Percentiles rank a stretch among this genome's conserved stretches.
Conservation (phyloP, 2,797 vertebrate genomes). For the Poecilia wingei region DNA sequence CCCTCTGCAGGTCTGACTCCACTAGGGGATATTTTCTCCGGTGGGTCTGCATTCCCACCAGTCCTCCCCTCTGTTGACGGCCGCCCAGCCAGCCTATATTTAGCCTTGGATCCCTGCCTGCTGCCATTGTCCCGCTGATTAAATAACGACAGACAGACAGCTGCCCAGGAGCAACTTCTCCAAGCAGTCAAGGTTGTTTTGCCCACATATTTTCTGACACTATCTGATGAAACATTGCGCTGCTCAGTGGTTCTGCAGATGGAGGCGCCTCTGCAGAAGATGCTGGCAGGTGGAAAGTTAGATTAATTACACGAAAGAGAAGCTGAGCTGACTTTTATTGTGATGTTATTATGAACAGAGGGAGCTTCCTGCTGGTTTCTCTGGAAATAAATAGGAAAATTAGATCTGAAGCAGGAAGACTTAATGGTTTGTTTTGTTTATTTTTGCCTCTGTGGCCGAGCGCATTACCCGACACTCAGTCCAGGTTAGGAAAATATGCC, state of each 20-base stretch:
- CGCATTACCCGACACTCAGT: not conserved
- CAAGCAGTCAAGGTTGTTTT: slow-evolving; percentile 47
- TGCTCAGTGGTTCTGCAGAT: slow-evolving; percentile 1
- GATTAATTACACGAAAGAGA: not conserved
- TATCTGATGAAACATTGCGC: slow-evolving; percentile 1
- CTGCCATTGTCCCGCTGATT: slow-evolving; percentile 60
- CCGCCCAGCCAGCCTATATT: slow-evolving; percentile 46
- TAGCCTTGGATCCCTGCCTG: slow-evolving; percentile 53
- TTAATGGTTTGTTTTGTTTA: not conserved
- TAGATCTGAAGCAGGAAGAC: slow-evolving; percentile 19
- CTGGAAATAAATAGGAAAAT: slow-evolving; percentile 13
- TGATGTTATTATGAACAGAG: not conserved
- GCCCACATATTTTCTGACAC: slow-evolving; percentile 21
- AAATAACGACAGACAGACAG: slow-evolving; percentile 48
- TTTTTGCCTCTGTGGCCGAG: not conserved
- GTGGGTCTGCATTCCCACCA: slow-evolving; percentile 15
- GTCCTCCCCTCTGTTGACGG: slow-evolving; percentile 40
- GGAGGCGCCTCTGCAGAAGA: not conserved
- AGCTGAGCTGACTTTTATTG: not conserved
- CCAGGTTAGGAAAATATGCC: not conserved
- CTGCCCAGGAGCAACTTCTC: slow-evolving; percentile 33
- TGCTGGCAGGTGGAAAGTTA: not conserved
- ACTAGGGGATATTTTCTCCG: not conserved
- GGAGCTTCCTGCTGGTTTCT: slow-evolving; percentile 13
- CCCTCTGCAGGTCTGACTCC: not conserved